A percentile compares a stretch with the other conserved stretches of the same genome.
These are phyloP conservation scores for Achlya flavicornis DNA, from an alignment of 2,888 invertebrate genomes.

Conservation along the genomic window DNA sequence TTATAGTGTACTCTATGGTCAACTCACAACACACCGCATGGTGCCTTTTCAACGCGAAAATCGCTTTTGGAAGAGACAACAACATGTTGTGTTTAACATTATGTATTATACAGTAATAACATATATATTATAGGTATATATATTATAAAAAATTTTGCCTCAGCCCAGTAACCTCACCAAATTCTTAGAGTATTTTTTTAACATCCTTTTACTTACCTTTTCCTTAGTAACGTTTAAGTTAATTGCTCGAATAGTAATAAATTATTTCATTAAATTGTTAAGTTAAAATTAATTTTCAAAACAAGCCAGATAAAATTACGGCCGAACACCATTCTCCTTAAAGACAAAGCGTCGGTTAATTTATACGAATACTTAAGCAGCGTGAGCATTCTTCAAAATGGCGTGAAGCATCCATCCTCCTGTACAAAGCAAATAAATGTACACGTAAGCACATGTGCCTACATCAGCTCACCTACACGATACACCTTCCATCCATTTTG, in stretches of 20 bases:
- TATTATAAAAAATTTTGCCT: no score
- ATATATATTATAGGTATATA: no score
- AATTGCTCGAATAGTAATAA: not conserved
- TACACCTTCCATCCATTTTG: not conserved
- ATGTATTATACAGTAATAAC: no score
- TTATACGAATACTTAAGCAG: slow-evolving; percentile 39
- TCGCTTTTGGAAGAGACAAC: no score
- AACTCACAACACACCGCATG: no score
- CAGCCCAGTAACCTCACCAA: no score
- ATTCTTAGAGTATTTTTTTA: no score
- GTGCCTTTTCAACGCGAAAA: no score
- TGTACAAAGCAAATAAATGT: slow-evolving; percentile 27
- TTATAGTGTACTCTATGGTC: no score
- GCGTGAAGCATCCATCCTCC: slow-evolving; percentile 45
- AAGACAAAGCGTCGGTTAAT: slow-evolving; percentile 34
- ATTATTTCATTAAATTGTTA: not conserved
- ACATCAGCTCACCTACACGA: not conserved
- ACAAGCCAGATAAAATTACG: slow-evolving; percentile 32
- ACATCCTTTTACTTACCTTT: no score
- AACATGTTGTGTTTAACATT: no score
- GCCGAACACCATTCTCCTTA: slow-evolving; percentile 30
- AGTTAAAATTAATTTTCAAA: not conserved
- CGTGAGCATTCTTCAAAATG: slow-evolving; percentile 48
- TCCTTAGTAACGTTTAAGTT: no score
- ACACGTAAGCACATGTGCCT: not conserved